A percentile compares a stretch with the other conserved stretches of the same genome.
phyloP scores from a whole-genome alignment of 2,113 vertebrate genomes.

The Glareola pratincola region DNA sequence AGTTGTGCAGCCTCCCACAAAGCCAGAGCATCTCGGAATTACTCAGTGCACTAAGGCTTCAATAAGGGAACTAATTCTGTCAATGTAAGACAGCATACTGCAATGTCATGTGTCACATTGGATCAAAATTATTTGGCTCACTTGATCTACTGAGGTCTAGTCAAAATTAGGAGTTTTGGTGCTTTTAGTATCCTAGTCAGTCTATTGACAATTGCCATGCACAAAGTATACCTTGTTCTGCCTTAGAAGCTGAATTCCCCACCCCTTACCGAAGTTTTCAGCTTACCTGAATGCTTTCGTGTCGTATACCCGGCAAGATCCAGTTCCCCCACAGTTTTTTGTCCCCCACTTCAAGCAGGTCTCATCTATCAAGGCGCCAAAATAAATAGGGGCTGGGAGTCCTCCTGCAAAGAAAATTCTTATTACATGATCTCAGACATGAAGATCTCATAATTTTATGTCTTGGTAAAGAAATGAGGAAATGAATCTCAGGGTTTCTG shows the following conservation, averaged over 20 bases:
- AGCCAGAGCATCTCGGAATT: not conserved
- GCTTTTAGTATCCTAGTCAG: not conserved
- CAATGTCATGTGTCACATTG: not conserved
- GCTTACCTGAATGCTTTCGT: constrained; percentile 85
- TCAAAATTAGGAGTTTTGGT: not conserved
- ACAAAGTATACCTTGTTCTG: not conserved
- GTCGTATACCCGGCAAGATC: constrained; percentile 89
- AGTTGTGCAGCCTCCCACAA: not conserved
- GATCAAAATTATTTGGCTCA: not conserved
- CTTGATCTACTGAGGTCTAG: not conserved
- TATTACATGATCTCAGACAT: not conserved
- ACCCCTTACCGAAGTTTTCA: not conserved
- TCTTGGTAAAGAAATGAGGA: not conserved
- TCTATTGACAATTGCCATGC: not conserved
- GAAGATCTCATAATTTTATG: not conserved
- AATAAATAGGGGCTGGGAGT: constrained; percentile 93
- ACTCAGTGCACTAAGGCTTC: not conserved
- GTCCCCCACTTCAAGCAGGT: constrained; percentile 94
- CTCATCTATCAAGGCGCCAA: constrained; percentile 88
- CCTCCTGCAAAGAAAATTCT: constrained; percentile 82
- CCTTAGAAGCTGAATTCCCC: not conserved
- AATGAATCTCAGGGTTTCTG: constrained; percentile 61
- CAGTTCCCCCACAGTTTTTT: constrained; percentile 82
- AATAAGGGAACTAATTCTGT: not conserved
- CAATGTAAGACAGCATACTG: not conserved